Evolutionary conservation across 92 coral and sea anemone species (phyloP), one percentile per base, ranked within the genome.

Genomic region (Heteractis magnifica): DNA sequence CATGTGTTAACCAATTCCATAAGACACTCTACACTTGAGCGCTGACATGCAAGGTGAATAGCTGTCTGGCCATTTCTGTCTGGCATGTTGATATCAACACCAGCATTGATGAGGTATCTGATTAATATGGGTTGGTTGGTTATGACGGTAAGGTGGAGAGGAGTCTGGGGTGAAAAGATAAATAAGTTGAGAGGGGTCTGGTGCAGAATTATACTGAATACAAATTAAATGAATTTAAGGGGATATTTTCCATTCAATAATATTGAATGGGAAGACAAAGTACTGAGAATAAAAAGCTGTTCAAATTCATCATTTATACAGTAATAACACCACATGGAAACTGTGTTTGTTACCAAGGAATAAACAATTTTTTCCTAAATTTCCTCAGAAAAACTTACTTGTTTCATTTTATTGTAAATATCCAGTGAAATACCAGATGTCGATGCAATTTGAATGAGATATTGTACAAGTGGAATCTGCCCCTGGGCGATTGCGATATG

Each of bases 51-150:
- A 55, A 97, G 78, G 72, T 97, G 99, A 13, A 89, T 49, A 3
- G 94, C 92, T 75, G 99, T 94, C 65, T 97, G 99, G 50, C 99
- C 99, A 84, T 97, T 94, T 52, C 99, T 90, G 75, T 97, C 99
- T 64, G 92, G 99, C 52, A 91, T 81, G 79, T 92, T 94, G 16
- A 87, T 88, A 78, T 91, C 92, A 18, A 95, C 98, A 16, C 94
- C 96, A 49, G 98, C 94, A 7, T 72, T 77, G 55, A 92, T 71
- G 0, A 95, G 94, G 6, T 70, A 87, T 50, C 89, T 89, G 51
- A 95, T 91, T 6, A 90, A 78, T 53, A 56, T 51, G 10, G 94
- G 89, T 83, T 95, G 98, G 73, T 82, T 90, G 53, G 98, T 95
- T 64, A 95, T 92, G 41, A 95, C 98, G 14, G 98, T 98, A 75